phyloP scores from a whole-genome alignment of 2,113 vertebrate genomes.

The Trochalopteron elliotii region DNA sequence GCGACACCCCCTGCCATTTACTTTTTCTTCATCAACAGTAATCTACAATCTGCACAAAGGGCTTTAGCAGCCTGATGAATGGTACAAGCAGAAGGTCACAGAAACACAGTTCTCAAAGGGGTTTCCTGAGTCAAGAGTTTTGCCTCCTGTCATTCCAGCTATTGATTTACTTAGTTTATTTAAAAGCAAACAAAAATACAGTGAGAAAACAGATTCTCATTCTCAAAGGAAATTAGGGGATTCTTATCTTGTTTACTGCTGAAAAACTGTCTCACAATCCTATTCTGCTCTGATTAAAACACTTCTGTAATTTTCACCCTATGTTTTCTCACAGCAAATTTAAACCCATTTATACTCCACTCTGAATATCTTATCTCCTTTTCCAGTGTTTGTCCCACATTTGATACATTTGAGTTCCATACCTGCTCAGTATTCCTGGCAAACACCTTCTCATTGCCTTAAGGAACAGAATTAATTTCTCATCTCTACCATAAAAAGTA shows the following conservation, averaged over 20 bases:
- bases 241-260: background rate
- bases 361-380: background rate
- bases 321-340: background rate
- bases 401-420: background rate
- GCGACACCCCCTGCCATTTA: background rate
- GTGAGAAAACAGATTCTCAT: background rate
- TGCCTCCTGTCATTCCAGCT: background rate
- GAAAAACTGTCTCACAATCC: background rate
- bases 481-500: background rate
- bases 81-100: background rate
- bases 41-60: background rate
- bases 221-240: background rate
- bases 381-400: background rate
- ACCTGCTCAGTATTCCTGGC: background rate
- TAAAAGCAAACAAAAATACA: background rate
- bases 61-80: background rate
- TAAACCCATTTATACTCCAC: background rate
- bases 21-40: background rate
- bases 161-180: background rate
- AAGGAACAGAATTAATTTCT: background rate
- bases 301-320: background rate
- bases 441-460: background rate
- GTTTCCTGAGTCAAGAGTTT: background rate
- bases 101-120: background rate
- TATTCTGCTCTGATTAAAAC: background rate